These are phyloP conservation scores for Echeneis naucrates DNA, from an alignment of 2,797 vertebrate genomes.

Conservation along the genomic window DNA sequence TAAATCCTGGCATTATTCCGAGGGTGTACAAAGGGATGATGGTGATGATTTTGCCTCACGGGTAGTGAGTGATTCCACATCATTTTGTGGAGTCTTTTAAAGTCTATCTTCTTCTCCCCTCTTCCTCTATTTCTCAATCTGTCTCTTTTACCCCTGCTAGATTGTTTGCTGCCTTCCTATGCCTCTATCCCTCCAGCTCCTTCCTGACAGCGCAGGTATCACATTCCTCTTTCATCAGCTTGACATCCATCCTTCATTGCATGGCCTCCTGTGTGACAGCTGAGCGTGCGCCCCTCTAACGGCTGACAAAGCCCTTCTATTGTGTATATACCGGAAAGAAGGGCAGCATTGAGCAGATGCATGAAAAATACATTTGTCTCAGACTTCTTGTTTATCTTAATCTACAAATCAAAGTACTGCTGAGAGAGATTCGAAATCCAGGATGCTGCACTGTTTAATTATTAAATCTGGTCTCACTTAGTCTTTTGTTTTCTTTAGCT, in stretches of 20 bases:
- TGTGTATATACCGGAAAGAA: slow-evolving; percentile 10
- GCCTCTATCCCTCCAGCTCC: slow-evolving; percentile 33
- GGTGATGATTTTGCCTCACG: slow-evolving; percentile 35
- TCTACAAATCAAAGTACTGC: not conserved
- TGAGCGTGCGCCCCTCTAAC: slow-evolving; percentile 43
- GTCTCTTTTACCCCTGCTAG: not conserved
- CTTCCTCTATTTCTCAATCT: slow-evolving; percentile 6
- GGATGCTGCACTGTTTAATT: not conserved
- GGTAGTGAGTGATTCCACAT: slow-evolving; percentile 40
- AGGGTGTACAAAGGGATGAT: slow-evolving; percentile 20
- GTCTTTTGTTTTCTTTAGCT: too few relatives aligned
- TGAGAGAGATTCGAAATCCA: slow-evolving; percentile 1
- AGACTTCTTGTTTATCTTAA: not conserved
- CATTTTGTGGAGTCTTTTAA: slow-evolving; percentile 45
- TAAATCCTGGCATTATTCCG: slow-evolving; percentile 43
- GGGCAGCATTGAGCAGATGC: not conserved
- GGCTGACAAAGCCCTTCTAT: slow-evolving; percentile 22
- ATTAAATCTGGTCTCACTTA: too few relatives aligned
- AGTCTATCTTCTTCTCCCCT: slow-evolving; percentile 11
- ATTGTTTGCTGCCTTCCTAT: slow-evolving; percentile 34
- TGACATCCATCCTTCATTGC: slow-evolving; percentile 63
- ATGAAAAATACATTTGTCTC: not conserved
- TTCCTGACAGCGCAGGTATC: slow-evolving; percentile 47
- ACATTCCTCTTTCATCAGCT: slow-evolving; percentile 59
- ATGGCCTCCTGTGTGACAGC: slow-evolving; percentile 38